Conservation (phyloP, 1,140 invertebrate genomes). For the Pogonomyrmex californicus region DNA sequence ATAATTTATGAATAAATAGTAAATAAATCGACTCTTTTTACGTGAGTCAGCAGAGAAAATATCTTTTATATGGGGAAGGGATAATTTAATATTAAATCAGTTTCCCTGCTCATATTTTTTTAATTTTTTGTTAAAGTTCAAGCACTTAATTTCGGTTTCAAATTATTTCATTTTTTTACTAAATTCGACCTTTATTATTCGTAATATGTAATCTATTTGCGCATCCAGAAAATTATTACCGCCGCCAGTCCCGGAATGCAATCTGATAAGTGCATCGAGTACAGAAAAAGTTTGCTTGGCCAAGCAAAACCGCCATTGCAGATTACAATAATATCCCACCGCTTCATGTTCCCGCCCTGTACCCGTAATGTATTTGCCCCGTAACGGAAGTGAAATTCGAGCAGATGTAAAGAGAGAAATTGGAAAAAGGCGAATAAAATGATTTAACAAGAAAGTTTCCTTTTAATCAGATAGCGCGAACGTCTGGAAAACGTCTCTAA, state of each 20-base stretch:
- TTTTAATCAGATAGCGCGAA: neutral
- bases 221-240: slow-evolving; percentile 49
- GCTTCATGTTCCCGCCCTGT: neutral
- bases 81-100: too few species aligned
- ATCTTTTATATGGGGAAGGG: neutral
- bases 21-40: neutral
- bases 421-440: neutral
- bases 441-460: neutral
- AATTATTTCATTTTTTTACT: slow-evolving; percentile 20
- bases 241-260: neutral
- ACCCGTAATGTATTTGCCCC: slow-evolving; percentile 28
- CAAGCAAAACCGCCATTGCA: slow-evolving; percentile 26
- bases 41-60: neutral
- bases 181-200: slow-evolving; percentile 67
- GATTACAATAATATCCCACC: slow-evolving; percentile 45
- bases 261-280: slow-evolving; percentile 64
- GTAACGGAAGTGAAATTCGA: slow-evolving; percentile 7
- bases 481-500: neutral
- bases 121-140: too few species aligned
- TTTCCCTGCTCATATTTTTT: too few species aligned
- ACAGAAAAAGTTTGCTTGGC: slow-evolving; percentile 38
- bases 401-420: neutral
- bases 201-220: slow-evolving; percentile 70
- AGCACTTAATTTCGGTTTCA: too few species aligned
- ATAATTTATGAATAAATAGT: neutral